Conservation (phyloP, 2,888 invertebrate genomes). For the Lapara coniferarum region DNA sequence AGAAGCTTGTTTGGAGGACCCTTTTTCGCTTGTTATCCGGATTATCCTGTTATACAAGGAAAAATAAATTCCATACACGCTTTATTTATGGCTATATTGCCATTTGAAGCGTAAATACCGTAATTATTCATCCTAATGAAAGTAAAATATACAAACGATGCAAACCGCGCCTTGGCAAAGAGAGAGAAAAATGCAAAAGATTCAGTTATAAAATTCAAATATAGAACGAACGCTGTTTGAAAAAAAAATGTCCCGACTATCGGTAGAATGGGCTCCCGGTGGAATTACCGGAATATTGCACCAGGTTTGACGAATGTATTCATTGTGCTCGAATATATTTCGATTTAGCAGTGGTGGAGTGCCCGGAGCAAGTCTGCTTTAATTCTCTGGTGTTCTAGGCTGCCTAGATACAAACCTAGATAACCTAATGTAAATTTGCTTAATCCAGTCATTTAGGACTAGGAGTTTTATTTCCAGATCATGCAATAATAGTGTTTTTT, state of each 20-base stretch:
- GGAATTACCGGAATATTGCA: not conserved
- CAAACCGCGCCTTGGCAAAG: no score
- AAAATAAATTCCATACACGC: not conserved
- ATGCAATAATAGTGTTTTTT: no score
- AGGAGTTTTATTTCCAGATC: no score
- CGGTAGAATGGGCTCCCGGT: not conserved
- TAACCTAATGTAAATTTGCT: no score
- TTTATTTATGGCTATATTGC: not conserved
- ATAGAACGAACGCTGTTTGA: not conserved
- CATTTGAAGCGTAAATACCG: not conserved
- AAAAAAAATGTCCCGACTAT: not conserved
- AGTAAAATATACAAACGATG: not conserved
- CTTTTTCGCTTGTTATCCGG: not conserved
- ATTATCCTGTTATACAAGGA: not conserved
- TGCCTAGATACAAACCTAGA: no score
- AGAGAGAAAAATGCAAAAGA: no score
- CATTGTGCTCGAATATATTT: no score
- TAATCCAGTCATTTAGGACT: no score
- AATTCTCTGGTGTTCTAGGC: no score
- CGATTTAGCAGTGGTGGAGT: no score
- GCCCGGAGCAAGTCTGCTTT: no score
- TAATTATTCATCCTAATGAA: not conserved
- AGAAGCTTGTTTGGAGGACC: not conserved
- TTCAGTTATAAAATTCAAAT: not conserved
- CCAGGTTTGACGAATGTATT: no score